Conservation (phyloP, 1,140 invertebrate genomes). For the Drosophila sulfurigaster region DNA sequence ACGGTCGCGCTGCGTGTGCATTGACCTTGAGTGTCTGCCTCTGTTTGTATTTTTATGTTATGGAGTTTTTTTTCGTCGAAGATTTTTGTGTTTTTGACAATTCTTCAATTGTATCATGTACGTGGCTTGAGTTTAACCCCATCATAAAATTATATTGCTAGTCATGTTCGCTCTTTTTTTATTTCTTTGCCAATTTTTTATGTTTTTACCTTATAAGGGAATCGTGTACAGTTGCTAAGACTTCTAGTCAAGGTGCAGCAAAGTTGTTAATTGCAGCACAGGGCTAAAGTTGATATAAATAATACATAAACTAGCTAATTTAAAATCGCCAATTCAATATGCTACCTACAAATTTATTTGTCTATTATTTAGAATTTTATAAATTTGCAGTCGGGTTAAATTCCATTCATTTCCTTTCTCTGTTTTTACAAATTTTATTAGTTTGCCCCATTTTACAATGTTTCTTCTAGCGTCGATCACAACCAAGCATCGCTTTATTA, state of each 20-base stretch:
- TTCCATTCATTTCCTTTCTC: too few species aligned
- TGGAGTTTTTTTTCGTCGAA: conserved; percentile 28
- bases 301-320: too few species aligned
- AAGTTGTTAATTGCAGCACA: conserved; percentile 36
- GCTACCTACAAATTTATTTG: too few species aligned
- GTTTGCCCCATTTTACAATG: too few species aligned
- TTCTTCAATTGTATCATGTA: conserved; percentile 72
- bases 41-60: conserved; percentile 50
- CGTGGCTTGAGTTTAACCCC: conserved; percentile 18
- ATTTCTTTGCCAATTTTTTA: conserved; percentile 63
- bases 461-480: too few species aligned
- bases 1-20: conserved; percentile 43
- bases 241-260: conserved; percentile 45
- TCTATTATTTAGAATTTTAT: too few species aligned
- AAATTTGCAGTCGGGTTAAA: too few species aligned
- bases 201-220: conserved; percentile 7
- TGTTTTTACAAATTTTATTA: too few species aligned
- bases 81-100: conserved; percentile 42
- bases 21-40: conserved; percentile 67
- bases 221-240: conserved; percentile 39
- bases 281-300: conserved; percentile 17
- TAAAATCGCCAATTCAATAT: too few species aligned
- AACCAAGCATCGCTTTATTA: too few species aligned
- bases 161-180: conserved; percentile 61
- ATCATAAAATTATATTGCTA: conserved; percentile 70